Evolutionary conservation across 2,113 vertebrate genomes (phyloP), one percentile per base, ranked within the genome.

Genomic region (Chunga burmeisteri): DNA sequence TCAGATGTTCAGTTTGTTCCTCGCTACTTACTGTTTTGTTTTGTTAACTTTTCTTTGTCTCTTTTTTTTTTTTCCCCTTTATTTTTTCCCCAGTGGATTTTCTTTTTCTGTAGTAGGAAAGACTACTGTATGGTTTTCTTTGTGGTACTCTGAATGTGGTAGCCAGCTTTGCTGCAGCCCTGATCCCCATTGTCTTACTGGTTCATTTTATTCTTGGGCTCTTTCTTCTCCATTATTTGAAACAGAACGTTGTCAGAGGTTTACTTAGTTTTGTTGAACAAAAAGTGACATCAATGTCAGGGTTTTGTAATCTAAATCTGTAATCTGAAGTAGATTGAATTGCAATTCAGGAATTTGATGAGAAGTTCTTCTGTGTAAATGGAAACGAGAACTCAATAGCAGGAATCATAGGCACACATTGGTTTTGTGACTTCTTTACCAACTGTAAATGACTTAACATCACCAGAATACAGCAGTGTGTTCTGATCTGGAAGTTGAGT

Each of bases 31-130:
- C 23, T 38, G 19, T 53, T 75, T 62, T 62, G 27, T 46, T 29
- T 58, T 36, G 38, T 38, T 38, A 4, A 42, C 62, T 63, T 63
- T 16, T 7, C 36, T 29, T 6, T 26, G 4, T 83, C 19, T 78
- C 4, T 13, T 14, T 78, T 10, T 27, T 9, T 2, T n/a, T 23
- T 42, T 46, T 55, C 11, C 7, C 6, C 7, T 21, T 21, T 49
- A 2, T 9, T 55, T 68, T 50, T 25, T 62, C 32, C 32, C 16
- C 32, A 38, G 0, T 44, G 16, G 9, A 1, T 80, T 2, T 22
- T 7, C 52, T 72, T 78, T 84, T 80, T 20, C 9, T 74, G 21
- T 36, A 55, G 8, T 73, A 47, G 38, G 27, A 11, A n/a, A 27
- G 27, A 18, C 10, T 74, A 30, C 47, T 62, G 19, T 9, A n/a